These are phyloP conservation scores for Piprites chloris DNA, from an alignment of 2,113 vertebrate species.

Conservation along the genomic window DNA sequence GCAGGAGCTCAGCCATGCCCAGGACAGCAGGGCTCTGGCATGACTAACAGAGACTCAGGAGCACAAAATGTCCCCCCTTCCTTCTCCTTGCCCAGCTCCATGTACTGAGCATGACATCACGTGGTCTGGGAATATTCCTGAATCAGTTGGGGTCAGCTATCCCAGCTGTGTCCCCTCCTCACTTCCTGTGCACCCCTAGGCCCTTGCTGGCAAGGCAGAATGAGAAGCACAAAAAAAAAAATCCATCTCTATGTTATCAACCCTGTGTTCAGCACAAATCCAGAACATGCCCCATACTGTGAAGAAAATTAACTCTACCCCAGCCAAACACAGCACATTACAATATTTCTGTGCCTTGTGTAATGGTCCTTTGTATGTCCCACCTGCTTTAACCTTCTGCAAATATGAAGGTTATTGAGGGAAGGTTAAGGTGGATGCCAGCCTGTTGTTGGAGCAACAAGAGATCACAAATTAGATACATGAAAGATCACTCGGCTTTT, in stretches of 20 bases:
- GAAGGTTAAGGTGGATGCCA: background rate
- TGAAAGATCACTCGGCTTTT: background rate
- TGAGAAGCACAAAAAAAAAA: background rate
- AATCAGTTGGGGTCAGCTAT: background rate
- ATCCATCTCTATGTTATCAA: background rate
- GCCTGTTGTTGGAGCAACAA: background rate
- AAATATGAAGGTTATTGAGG: background rate
- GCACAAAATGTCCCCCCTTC: background rate
- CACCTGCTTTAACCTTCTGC: background rate
- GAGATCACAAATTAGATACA: background rate
- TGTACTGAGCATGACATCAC: background rate
- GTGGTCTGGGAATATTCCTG: background rate
- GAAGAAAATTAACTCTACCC: background rate
- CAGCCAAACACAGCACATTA: background rate
- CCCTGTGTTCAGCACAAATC: background rate
- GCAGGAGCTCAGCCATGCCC: background rate
- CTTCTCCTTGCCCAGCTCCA: background rate
- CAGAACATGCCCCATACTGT: background rate
- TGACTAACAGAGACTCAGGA: background rate
- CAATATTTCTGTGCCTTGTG: background rate
- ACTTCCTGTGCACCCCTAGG: background rate
- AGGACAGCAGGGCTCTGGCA: background rate
- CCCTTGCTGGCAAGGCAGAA: rapidly evolving
- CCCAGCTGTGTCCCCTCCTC: background rate
- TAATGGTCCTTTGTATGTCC: background rate